Evolutionary conservation across 2,797 vertebrate genomes (phyloP).

Genomic region (Eutrigla gurnardus): DNA sequence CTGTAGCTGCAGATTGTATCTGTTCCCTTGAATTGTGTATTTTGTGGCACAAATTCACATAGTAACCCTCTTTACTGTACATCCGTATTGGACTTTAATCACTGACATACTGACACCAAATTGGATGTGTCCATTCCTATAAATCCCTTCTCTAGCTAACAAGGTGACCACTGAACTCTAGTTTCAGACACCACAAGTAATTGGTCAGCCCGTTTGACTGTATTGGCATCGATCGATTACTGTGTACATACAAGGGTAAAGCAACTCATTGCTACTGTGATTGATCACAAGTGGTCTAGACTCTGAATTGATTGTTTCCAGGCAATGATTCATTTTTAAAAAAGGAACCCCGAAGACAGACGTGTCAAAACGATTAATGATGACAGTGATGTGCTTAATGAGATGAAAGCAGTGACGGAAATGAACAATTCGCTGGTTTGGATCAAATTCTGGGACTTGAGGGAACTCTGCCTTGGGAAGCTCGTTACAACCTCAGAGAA

Average conservation of each 20-base stretch:
- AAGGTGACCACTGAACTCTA: conserved; percentile 15
- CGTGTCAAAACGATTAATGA: conserved; percentile 43
- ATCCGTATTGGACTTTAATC: conserved; percentile 1
- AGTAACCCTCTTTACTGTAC: background rate
- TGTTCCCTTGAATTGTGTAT: background rate
- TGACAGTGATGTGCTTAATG: conserved; percentile 56
- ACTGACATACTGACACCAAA: conserved; percentile 7
- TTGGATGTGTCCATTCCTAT: background rate
- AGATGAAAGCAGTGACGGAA: conserved; percentile 44
- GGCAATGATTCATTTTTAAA: conserved; percentile 58
- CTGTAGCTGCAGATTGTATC: background rate
- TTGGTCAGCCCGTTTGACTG: conserved; percentile 27
- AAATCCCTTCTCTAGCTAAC: conserved; percentile 12
- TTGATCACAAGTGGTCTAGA: conserved; percentile 62
- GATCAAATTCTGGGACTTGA: conserved; percentile 58
- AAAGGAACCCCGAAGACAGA: conserved; percentile 43
- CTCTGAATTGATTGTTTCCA: conserved; percentile 61
- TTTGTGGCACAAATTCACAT: conserved; percentile 7
- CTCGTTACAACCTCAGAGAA: conserved; percentile 59
- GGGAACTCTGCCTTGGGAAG: conserved; percentile 46
- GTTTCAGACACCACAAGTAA: conserved; percentile 32
- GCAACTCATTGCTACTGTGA: conserved; percentile 37
- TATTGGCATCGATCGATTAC: conserved; percentile 25
- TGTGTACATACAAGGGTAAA: conserved; percentile 31
- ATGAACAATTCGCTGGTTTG: conserved; percentile 35